These are phyloP conservation scores for Scartelaos histophorus DNA, from an alignment of 2,113 vertebrate species.

Conservation along the genomic window DNA sequence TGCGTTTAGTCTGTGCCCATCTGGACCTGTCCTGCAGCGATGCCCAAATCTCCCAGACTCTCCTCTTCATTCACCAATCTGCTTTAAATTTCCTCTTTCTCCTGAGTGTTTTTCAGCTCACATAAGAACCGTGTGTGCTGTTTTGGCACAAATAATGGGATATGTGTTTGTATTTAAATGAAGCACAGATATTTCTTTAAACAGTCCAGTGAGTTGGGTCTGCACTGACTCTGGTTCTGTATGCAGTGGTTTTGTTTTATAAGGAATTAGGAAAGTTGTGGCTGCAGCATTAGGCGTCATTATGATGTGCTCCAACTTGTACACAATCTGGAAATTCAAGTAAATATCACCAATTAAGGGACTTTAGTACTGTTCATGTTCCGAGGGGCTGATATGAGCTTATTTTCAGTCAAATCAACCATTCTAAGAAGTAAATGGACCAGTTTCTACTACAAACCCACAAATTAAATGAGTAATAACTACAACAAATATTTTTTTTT, in stretches of 20 bases:
- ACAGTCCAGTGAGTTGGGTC: slow-evolving; percentile 9
- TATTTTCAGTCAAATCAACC: too few species aligned
- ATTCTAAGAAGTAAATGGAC: too few species aligned
- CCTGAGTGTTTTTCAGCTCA: slow-evolving; percentile 21
- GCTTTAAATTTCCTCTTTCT: slow-evolving; percentile 60
- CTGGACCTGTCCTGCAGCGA: background rate
- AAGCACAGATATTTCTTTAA: slow-evolving; percentile 25
- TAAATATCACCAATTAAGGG: background rate
- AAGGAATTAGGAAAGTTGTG: background rate
- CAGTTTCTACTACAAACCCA: too few species aligned
- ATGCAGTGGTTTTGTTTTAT: background rate
- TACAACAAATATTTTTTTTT: too few species aligned
- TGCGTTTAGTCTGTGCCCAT: slow-evolving; percentile 37
- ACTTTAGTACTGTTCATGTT: too few species aligned
- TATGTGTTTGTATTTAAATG: slow-evolving; percentile 35
- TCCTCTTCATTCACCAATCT: slow-evolving; percentile 39
- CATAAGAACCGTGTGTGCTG: slow-evolving; percentile 34
- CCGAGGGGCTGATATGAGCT: too few species aligned
- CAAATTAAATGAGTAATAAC: too few species aligned
- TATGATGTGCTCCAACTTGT: background rate
- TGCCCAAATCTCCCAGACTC: slow-evolving; percentile 4
- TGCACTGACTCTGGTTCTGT: slow-evolving; percentile 2
- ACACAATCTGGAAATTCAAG: background rate
- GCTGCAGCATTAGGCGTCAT: background rate
- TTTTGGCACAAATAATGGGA: slow-evolving; percentile 20